Evolutionary conservation across 2,113 vertebrate species (phyloP).

Genomic region (Gobiocypris rarus): DNA sequence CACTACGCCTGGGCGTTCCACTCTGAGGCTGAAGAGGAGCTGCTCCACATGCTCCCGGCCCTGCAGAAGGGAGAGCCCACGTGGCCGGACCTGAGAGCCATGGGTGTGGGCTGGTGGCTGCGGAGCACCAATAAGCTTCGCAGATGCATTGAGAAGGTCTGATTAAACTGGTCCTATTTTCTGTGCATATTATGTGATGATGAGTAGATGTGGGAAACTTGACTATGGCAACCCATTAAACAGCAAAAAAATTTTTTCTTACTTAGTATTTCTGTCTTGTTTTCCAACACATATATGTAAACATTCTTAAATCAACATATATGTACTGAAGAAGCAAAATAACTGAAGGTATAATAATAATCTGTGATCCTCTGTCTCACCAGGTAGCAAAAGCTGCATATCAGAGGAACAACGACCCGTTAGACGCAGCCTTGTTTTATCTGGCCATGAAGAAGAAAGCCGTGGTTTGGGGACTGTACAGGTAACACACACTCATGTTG

Average conservation of each 20-base stretch:
- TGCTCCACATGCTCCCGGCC: conserved; percentile 89
- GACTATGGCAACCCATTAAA: too few relatives aligned
- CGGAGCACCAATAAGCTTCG: conserved; percentile 88
- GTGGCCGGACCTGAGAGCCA: conserved; percentile 93
- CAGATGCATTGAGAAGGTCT: conserved; percentile 93
- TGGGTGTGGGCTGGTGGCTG: conserved; percentile 98
- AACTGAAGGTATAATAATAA: too few relatives aligned
- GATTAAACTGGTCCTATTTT: not conserved
- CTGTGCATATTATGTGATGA: not conserved
- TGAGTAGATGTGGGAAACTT: not conserved
- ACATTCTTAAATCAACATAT: too few relatives aligned
- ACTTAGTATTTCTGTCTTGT: too few relatives aligned
- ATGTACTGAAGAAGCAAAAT: too few relatives aligned
- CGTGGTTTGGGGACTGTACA: conserved; percentile 96
- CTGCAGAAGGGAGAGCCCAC: conserved; percentile 87
- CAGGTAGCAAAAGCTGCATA: conserved; percentile 97
- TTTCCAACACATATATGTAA: too few relatives aligned
- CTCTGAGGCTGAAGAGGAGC: conserved; percentile 95
- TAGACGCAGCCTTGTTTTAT: conserved; percentile 96
- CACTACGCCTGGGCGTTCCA: conserved; percentile 99
- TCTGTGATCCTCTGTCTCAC: conserved; percentile 24
- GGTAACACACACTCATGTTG: conserved; percentile 69
- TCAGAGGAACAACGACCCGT: conserved; percentile 90
- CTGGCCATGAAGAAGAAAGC: conserved; percentile 97
- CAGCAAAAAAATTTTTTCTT: too few relatives aligned